Conservation (phyloP, 2,113 vertebrate genomes). For the Muntiacus muntjak region DNA sequence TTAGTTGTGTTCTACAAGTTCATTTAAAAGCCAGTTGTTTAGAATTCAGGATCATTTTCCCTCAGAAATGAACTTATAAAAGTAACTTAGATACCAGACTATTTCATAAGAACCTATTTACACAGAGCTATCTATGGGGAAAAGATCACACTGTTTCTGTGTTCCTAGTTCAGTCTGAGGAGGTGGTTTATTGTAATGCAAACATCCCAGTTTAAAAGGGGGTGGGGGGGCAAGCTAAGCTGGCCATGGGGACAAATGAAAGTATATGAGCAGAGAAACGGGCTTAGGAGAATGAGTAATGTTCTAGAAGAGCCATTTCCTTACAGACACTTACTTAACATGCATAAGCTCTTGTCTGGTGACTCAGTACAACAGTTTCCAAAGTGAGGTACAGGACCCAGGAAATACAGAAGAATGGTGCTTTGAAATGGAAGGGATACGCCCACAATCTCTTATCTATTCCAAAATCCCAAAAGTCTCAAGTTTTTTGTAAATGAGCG, state of each 20-base stretch:
- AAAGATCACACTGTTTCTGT: not conserved
- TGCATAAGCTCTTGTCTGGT: not conserved
- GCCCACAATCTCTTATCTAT: not conserved
- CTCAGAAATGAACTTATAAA: not conserved
- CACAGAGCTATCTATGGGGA: not conserved
- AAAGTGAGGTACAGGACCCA: not conserved
- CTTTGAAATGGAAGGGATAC: not conserved
- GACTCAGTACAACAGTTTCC: not conserved
- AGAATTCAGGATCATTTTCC: not conserved
- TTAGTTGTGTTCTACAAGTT: not conserved
- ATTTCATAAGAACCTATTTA: conserved; percentile 25
- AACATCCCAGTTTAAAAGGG: not conserved
- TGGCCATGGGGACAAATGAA: not conserved
- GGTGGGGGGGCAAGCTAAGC: not conserved
- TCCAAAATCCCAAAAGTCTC: not conserved
- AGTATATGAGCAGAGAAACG: not conserved
- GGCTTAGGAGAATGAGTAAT: not conserved
- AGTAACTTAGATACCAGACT: not conserved
- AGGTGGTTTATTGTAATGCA: not conserved
- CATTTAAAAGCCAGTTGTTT: not conserved
- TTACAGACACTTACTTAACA: not conserved
- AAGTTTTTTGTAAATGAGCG: not conserved
- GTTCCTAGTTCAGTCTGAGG: not conserved
- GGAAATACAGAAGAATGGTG: not conserved
- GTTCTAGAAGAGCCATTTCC: not conserved